These are phyloP conservation scores for Erebia aethiops DNA, from an alignment of 2,888 invertebrate genomes.

Conservation along the genomic window DNA sequence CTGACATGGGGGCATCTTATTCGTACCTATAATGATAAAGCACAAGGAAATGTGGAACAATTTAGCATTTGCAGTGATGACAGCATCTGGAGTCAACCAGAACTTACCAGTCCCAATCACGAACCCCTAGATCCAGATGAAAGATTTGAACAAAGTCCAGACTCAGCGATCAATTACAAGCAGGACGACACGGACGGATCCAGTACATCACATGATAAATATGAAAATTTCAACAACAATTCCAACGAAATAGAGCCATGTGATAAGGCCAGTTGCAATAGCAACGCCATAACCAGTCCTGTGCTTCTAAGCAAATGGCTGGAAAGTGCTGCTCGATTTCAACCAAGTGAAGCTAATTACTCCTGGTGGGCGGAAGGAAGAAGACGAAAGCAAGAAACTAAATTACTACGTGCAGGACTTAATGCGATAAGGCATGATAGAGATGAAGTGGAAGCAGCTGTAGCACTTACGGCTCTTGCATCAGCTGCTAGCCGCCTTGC, in stretches of 20 bases:
- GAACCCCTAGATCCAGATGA: conserved; percentile 57
- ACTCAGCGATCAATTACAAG: conserved; percentile 54
- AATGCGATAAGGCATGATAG: conserved; percentile 81
- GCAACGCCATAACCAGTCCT: conserved; percentile 73
- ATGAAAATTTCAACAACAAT: conserved; percentile 67
- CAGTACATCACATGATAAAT: conserved; percentile 55
- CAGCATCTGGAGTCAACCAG: conserved; percentile 90
- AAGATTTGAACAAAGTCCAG: conserved; percentile 59
- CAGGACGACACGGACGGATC: conserved; percentile 65
- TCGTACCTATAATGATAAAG: conserved; percentile 88
- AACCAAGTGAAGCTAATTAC: conserved; percentile 87
- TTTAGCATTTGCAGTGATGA: conserved; percentile 91
- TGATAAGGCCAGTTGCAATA: conserved; percentile 47
- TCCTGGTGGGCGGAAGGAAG: conserved; percentile 84
- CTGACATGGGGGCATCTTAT: conserved; percentile 90
- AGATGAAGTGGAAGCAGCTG: conserved; percentile 90
- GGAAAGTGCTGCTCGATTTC: conserved; percentile 88
- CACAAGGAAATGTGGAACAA: conserved; percentile 90
- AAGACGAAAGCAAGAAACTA: conserved; percentile 59
- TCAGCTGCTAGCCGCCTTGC: conserved; percentile 65
- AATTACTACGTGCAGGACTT: conserved; percentile 53
- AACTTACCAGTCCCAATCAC: conserved; percentile 58
- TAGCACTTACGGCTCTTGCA: conserved; percentile 87
- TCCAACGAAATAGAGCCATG: conserved; percentile 55
- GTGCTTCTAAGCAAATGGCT: conserved; percentile 89